These are phyloP conservation scores for Rhombomys opimus DNA, from an alignment of 2,113 vertebrate species.

Conservation along the genomic window DNA sequence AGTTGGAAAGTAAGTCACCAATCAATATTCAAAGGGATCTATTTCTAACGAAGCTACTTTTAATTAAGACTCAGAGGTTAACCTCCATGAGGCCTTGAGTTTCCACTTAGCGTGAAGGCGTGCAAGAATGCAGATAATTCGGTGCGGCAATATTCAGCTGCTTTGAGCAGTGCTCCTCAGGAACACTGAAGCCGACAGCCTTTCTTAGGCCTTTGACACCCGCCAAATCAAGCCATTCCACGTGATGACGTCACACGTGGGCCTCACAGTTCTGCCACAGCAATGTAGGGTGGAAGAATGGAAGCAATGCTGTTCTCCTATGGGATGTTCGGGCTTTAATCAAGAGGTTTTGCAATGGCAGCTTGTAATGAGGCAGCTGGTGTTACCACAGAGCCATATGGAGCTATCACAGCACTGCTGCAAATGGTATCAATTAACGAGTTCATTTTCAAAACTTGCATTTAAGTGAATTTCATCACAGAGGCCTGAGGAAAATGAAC, in stretches of 20 bases:
- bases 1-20: constrained; percentile 39
- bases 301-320: constrained; percentile 69
- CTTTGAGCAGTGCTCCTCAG: constrained; percentile 1
- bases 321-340: constrained; percentile 76
- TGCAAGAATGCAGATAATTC: neutral
- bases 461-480: constrained; percentile 69
- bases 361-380: constrained; percentile 80
- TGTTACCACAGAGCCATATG: constrained; percentile 73
- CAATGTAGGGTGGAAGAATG: constrained; percentile 72
- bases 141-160: neutral
- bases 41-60: constrained; percentile 49
- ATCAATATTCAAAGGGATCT: neutral
- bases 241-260: constrained; percentile 62
- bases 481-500: constrained; percentile 68
- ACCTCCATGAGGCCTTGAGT: neutral
- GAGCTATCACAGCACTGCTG: constrained; percentile 59
- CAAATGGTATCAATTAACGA: constrained; percentile 72
- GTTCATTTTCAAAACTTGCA: constrained; percentile 72
- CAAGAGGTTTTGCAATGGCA: constrained; percentile 79
- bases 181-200: constrained; percentile 33
- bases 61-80: constrained; percentile 38
- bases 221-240: constrained; percentile 69
- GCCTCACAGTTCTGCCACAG: constrained; percentile 68
- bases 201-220: constrained; percentile 63
- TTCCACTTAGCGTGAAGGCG: constrained; percentile 27